Evolutionary conservation across 2,797 vertebrate species (phyloP).

Genomic region (Channallabes apus): DNA sequence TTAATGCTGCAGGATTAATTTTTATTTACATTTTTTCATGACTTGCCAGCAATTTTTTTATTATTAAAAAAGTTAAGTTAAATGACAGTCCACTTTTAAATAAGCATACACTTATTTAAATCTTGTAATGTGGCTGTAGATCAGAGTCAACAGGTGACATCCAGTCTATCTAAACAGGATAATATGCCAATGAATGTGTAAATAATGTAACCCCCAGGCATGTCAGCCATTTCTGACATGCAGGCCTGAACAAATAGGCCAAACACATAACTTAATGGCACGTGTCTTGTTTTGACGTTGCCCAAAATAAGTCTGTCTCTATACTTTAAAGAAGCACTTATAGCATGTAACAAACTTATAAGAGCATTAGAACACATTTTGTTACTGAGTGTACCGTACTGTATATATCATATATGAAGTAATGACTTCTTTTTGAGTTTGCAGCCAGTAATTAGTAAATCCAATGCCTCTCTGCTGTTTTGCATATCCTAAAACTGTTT

Average conservation of each 20-base stretch:
- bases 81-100: not conserved
- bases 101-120: not conserved
- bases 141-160: not conserved
- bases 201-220: constrained; percentile 3
- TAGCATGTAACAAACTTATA: constrained; percentile 31
- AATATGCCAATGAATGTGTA: constrained; percentile 9
- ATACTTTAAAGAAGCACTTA: constrained; percentile 42
- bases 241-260: constrained; percentile 37
- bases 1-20: not conserved
- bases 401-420: not conserved
- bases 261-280: constrained; percentile 13
- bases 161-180: constrained; percentile 12
- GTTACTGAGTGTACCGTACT: constrained; percentile 20
- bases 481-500: constrained; percentile 31
- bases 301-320: not conserved
- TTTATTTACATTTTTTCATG: not conserved
- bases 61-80: not conserved
- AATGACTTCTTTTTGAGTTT: constrained; percentile 8
- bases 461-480: constrained; percentile 21
- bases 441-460: constrained; percentile 49
- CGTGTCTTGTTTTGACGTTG: constrained; percentile 24
- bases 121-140: not conserved
- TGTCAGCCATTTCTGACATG: constrained; percentile 1
- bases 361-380: constrained; percentile 16
- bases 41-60: not conserved